Evolutionary conservation across 2,888 invertebrate genomes (phyloP).

Genomic region (Luperina testacea): DNA sequence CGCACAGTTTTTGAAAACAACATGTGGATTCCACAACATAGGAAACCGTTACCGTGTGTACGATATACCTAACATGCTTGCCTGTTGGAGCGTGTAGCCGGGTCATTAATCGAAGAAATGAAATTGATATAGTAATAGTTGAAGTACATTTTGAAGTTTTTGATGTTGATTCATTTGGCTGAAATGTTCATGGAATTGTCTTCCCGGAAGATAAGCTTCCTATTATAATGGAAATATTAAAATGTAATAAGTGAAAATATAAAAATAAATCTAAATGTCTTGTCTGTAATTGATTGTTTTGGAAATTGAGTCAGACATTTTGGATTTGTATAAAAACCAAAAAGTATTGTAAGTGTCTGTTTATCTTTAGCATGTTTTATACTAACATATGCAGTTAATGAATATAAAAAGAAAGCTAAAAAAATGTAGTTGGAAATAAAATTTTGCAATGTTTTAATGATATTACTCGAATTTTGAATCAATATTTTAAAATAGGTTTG

Average conservation of each 20-base stretch:
- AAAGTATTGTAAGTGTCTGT: constrained; percentile 65
- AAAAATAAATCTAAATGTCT: constrained; percentile 51
- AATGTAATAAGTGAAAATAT: constrained; percentile 54
- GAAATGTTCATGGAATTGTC: constrained; percentile 66
- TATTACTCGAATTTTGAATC: constrained; percentile 78
- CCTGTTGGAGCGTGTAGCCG: constrained; percentile 1
- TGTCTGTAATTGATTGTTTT: constrained; percentile 50
- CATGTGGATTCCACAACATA: background rate
- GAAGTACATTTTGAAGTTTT: constrained; percentile 53
- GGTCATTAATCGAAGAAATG: constrained; percentile 13
- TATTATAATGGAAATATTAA: constrained; percentile 59
- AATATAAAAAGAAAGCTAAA: constrained; percentile 20
- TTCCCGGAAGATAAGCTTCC: constrained; percentile 65
- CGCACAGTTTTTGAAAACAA: background rate
- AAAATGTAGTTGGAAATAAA: constrained; percentile 41
- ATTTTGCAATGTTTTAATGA: constrained; percentile 62
- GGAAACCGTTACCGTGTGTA: background rate
- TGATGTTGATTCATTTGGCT: constrained; percentile 55
- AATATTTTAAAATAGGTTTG: constrained; percentile 68
- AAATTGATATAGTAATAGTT: constrained; percentile 41
- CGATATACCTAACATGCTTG: background rate
- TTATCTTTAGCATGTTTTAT: constrained; percentile 67
- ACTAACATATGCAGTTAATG: constrained; percentile 62
- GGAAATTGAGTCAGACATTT: constrained; percentile 54
- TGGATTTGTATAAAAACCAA: constrained; percentile 64